phyloP scores from a whole-genome alignment of 2,113 vertebrate genomes.

The human region DNA sequence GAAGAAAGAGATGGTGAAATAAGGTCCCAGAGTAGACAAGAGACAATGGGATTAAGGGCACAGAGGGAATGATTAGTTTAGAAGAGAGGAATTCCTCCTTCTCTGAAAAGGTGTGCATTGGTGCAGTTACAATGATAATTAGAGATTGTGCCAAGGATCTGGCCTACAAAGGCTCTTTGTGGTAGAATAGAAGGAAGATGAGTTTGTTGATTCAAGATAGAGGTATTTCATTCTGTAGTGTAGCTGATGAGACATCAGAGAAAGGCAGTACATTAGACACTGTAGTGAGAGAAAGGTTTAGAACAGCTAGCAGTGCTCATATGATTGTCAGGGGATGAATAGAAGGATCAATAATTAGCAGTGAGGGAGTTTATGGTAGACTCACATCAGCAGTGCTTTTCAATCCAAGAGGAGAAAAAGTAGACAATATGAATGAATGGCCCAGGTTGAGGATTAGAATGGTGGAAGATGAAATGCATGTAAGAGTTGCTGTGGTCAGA shows the following conservation, averaged over 20 bases:
- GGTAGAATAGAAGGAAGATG: not conserved
- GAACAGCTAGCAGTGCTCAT: not conserved
- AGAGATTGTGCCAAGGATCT: not conserved
- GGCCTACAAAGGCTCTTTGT: not conserved
- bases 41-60: not conserved
- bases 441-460: not conserved
- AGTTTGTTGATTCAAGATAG: not conserved
- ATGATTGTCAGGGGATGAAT: not conserved
- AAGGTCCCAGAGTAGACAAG: not conserved
- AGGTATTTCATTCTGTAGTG: not conserved
- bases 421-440: not conserved
- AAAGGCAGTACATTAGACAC: not conserved
- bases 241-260: slow-evolving; percentile 6
- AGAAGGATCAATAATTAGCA: not conserved
- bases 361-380: not conserved
- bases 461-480: not conserved
- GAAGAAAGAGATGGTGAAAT: not conserved
- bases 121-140: not conserved
- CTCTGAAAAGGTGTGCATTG: not conserved
- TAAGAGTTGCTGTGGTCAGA: not conserved
- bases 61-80: not conserved
- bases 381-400: not conserved
- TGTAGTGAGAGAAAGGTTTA: not conserved
- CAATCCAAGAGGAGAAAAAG: not conserved
- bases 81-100: not conserved